Conservation (phyloP, 2,888 invertebrate species). For the Melieria crassipennis region DNA sequence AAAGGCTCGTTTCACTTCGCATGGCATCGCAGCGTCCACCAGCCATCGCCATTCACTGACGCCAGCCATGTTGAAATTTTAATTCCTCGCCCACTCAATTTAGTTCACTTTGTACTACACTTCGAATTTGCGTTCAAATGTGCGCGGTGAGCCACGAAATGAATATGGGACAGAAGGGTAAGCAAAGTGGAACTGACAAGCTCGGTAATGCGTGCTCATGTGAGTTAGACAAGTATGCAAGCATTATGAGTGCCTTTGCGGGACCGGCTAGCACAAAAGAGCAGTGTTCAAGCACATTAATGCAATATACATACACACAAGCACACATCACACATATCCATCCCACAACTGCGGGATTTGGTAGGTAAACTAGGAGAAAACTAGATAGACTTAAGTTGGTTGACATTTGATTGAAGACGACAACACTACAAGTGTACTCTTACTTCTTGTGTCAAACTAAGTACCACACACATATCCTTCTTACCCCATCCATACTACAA, state of each 20-base stretch:
- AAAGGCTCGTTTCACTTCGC: too few species aligned
- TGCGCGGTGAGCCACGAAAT: conserved; percentile 49
- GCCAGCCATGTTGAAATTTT: conserved; percentile 52
- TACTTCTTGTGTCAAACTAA: too few species aligned
- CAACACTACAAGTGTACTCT: background rate
- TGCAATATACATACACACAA: too few species aligned
- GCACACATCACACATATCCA: too few species aligned
- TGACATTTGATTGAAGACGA: conserved; percentile 59
- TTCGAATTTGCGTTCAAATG: conserved; percentile 44
- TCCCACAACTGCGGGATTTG: too few species aligned
- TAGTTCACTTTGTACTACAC: conserved; percentile 43
- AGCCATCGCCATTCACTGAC: conserved; percentile 33
- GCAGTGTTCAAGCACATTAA: conserved; percentile 37
- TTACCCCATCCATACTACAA: too few species aligned
- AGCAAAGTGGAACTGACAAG: conserved; percentile 54
- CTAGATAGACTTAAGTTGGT: conserved; percentile 40
- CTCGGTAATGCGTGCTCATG: conserved; percentile 23
- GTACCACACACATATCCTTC: too few species aligned
- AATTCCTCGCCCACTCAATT: conserved; percentile 65
- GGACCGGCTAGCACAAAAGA: conserved; percentile 57
- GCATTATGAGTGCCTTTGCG: conserved; percentile 11
- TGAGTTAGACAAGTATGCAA: conserved; percentile 22
- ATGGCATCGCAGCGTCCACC: conserved; percentile 13
- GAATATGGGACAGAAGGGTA: conserved; percentile 43
- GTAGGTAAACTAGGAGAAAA: too few species aligned